phyloP scores from a whole-genome alignment of 2,797 vertebrate species.

The Gallinago solitaria region DNA sequence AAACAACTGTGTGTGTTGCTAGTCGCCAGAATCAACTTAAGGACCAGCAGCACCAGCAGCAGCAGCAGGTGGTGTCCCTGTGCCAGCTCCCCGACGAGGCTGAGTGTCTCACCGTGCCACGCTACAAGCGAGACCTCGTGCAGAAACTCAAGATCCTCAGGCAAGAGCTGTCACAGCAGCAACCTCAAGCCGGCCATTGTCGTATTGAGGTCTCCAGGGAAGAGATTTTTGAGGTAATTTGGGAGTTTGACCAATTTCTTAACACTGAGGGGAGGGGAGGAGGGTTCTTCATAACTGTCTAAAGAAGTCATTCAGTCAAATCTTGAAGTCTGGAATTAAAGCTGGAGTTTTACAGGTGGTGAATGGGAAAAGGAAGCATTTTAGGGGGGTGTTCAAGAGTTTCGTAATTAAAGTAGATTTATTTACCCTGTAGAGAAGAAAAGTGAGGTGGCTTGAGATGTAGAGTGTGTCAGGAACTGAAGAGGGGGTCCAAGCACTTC shows the following conservation, averaged over 20 bases:
- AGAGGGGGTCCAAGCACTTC: neutral
- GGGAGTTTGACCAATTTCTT: neutral
- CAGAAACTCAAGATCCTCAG: slow-evolving; percentile 97
- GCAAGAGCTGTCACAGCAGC: slow-evolving; percentile 96
- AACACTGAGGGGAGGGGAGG: neutral
- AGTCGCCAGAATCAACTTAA: slow-evolving; percentile 90
- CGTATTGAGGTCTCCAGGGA: slow-evolving; percentile 98
- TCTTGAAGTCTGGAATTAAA: neutral
- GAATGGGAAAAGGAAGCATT: neutral
- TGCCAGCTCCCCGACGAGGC: slow-evolving; percentile 90
- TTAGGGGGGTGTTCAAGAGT: neutral
- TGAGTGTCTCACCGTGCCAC: slow-evolving; percentile 92
- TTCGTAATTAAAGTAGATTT: neutral
- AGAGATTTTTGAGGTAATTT: slow-evolving; percentile 96
- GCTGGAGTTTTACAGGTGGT: neutral
- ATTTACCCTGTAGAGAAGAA: neutral
- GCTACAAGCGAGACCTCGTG: slow-evolving; percentile 96
- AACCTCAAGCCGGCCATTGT: slow-evolving; percentile 97
- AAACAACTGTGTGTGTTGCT: slow-evolving; percentile 38
- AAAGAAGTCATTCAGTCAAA: neutral
- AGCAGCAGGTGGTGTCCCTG: slow-evolving; percentile 83
- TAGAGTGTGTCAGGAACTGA: neutral
- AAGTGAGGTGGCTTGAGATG: neutral
- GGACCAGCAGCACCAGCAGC: slow-evolving; percentile 82
- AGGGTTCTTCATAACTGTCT: neutral